Base-by-base conservation (phyloP, 2,113 vertebrate species). In the Nycticryphes semicollaris region DNA sequence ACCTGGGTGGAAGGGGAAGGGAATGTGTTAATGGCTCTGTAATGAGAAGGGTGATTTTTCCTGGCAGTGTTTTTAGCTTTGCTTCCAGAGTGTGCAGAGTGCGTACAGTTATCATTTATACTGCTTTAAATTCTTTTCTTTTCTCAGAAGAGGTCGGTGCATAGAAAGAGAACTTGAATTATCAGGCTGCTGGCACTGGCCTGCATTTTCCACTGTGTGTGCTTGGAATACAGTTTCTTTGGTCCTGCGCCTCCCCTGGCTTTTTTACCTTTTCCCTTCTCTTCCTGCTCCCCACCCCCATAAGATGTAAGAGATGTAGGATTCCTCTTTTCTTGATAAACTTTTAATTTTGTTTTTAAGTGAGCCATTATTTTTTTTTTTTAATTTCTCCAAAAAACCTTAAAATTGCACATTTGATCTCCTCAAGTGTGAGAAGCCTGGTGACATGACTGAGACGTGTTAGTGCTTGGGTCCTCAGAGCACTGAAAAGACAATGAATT, bases 61-160 rank as follows among this genome's bases (percentile, higher is more conserved):
- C 84, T 91, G 77, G 84, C 92, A 87, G 53, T 2, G 1, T 28
- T 87, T 57, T 66, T 31, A 89, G 24, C 14, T 94, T 94, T 82
- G 62, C 45, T 84, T 91, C 70, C 93, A 94, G 78, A 69, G 64
- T 41, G n/a, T 17, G 68, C 67, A 94, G 78, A 69, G 64, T 41
- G n/a, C 17, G 73, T 70, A 76, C 31, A 68, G 72, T 90, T 94
- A 90, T 93, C 85, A 72, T 56, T 86, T 74, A 67, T 59, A 43
- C 57, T 76, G 51, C 68, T 94, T 93, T 92, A 93, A 75, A 94
- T 92, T 94, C 79, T 90, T 95, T 76, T 45, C 59, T 95, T 95
- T 96, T 63, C 90, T 95, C 64, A 80, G 85, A 93, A 94, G 87
- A 86, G 79, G 51, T 86, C 17, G 8, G 75, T 90, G 59, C 43